Evolutionary conservation across 1,140 invertebrate genomes (phyloP), one percentile per base, ranked within the genome.

Genomic region (Vollenhovia emeryi): DNA sequence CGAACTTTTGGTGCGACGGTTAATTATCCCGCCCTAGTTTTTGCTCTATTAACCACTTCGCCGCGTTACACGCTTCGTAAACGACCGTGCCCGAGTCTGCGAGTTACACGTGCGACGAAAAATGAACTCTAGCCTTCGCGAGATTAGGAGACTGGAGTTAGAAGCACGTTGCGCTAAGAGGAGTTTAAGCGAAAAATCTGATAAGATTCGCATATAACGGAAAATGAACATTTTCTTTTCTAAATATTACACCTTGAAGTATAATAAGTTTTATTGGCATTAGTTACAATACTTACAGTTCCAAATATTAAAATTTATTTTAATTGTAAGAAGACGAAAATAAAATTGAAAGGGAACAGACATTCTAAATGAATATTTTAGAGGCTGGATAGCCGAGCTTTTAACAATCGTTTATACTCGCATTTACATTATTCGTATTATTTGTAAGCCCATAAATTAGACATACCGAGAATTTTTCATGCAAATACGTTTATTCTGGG

Each of bases 21-120:
- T 82, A 82, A 82, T 82, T 82, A 45, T 82, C 33, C 24, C 66
- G 78, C 8, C 66, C 78, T 43, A 82, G 78, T 82, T 82, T n/a
- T 82, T 50, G 40, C 66, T 48, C 40, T 45, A 73, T 82, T 82
- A 82, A 82, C 36, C 15, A 27, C n/a, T 30, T 33, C 66, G 24
- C 8, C 66, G 78, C 24, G 48, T 73, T 55, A 57, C 66, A 57
- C 66, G 66, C 66, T 45, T 82, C 24, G 27, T 45, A 59, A 59
- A 59, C 36, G n/a, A 71, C 36, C 7, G 48, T 30, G 78, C 24
- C 13, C 50, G 24, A 18, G 5, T 40, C 33, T 18, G 18, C 66
- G 27, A 80, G 36, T 57, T 52, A 50, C 27, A 30, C 24, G 74
- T 36, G 43, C 60, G 40, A 50, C 43, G 45, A 79, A 66, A 50